Evolutionary conservation across 2,888 invertebrate species (phyloP), one percentile per base, ranked within the genome.

Genomic region (Sepioteuthis lessoniana): DNA sequence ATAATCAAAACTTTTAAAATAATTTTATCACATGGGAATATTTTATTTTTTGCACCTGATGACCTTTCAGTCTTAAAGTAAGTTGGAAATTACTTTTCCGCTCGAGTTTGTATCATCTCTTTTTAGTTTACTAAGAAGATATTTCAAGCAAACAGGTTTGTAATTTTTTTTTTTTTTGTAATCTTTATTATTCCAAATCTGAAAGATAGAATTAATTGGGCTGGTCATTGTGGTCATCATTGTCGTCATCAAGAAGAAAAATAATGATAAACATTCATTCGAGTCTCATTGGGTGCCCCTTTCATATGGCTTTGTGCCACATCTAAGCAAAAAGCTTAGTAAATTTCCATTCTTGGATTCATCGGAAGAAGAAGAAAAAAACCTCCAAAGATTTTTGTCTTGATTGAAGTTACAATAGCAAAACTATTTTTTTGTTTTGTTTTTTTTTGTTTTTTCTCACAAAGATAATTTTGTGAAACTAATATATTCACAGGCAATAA

Each of bases 101-200:
- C n/a, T 13, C 16, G 10, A n/a, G n/a, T 13, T n/a, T 21, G n/a
- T n/a, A n/a, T n/a, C 76, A 3, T 25, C 60, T 76, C 76, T 13
- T 76, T 76, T 76, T 76, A 76, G n/a, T 76, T n/a, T 76, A n/a
- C 76, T 76, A 76, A 76, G n/a, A n/a, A n/a, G n/a, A 76, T 76
- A 76, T 76, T 76, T n/a, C n/a, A n/a, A 76, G 13, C 76, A 76
- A 76, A 76, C 76, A 76, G 76, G 76, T 76, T 76, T 76, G 31
- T n/a, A n/a, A n/a, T 16, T n/a, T n/a, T 0, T n/a, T 76, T n/a
- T 8, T 55, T 55, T 55, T 28, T 55, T 55, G 16, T 55, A 55
- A 19, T 5, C 28, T 55, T 76, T 76, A n/a, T 76, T 76, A 76
- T 76, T 76, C n/a, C 13, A n/a, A n/a, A 16, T 76, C n/a, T 76